Evolutionary conservation across 2,797 vertebrate genomes (phyloP).

Genomic region (Enteromius trimaculatus): DNA sequence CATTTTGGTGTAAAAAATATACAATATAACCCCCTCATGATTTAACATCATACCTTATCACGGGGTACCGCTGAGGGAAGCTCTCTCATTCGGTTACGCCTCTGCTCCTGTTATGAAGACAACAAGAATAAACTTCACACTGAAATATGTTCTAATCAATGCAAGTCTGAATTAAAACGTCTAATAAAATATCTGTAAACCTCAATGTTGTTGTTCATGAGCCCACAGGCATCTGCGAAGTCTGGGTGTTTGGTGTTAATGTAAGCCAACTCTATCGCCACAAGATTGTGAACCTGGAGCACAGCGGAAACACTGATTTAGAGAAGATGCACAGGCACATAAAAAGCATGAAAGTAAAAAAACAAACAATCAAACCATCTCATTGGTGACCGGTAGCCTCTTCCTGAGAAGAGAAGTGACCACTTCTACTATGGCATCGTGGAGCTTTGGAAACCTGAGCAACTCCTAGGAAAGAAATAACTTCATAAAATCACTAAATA

Average conservation of each 20-base stretch:
- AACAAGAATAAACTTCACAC: not conserved
- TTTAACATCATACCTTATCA: slow-evolving; percentile 86
- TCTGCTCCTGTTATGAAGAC: slow-evolving; percentile 85
- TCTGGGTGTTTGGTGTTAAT: slow-evolving; percentile 99
- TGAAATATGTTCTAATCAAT: not conserved
- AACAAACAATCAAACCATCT: slow-evolving; percentile 83
- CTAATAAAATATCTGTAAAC: slow-evolving; percentile 66
- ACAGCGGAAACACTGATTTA: not conserved
- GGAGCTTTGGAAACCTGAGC: slow-evolving; percentile 95
- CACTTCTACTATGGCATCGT: slow-evolving; percentile 98
- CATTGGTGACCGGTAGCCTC: slow-evolving; percentile 94
- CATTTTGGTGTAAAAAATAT: not conserved
- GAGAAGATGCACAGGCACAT: not conserved
- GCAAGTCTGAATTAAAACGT: not conserved
- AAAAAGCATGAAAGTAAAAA: not conserved
- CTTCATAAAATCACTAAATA: not conserved
- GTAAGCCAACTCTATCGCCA: slow-evolving; percentile 97
- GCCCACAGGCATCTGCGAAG: slow-evolving; percentile 96
- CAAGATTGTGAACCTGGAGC: slow-evolving; percentile 94
- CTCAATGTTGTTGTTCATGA: slow-evolving; percentile 99
- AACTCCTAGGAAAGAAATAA: slow-evolving; percentile 81
- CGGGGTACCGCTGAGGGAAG: slow-evolving; percentile 84
- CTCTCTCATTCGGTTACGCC: slow-evolving; percentile 92
- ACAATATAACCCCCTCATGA: not conserved
- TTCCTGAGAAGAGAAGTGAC: slow-evolving; percentile 95